Percentiles rank a stretch among this genome's conserved stretches.
These are phyloP conservation scores for Reticulitermes speratus DNA, from an alignment of 1,140 invertebrate species.

Conservation along the genomic window DNA sequence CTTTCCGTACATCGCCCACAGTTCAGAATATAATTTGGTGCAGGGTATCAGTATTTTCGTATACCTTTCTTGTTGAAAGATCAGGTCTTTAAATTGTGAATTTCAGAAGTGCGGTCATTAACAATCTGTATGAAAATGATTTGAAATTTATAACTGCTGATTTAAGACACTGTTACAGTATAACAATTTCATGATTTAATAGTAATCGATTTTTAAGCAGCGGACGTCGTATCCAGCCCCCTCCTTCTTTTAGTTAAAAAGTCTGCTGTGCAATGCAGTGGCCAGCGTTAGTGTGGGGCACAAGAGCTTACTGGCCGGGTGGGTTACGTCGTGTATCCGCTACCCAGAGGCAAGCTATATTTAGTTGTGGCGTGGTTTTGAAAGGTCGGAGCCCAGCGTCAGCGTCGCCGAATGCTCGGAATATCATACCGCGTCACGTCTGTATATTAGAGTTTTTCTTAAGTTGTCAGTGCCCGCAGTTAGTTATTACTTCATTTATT, in stretches of 20 bases:
- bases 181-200: too few relatives aligned
- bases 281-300: neutral
- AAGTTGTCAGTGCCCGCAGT: too few relatives aligned
- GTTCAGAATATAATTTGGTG: too few relatives aligned
- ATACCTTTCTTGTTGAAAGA: too few relatives aligned
- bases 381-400: constrained; percentile 5
- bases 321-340: neutral
- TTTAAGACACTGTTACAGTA: too few relatives aligned
- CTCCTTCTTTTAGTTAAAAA: neutral
- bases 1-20: too few relatives aligned
- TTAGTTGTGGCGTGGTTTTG: neutral
- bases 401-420: neutral
- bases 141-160: too few relatives aligned
- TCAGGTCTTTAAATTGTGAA: too few relatives aligned
- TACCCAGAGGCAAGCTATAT: neutral
- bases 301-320: neutral
- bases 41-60: too few relatives aligned
- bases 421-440: neutral
- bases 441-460: neutral
- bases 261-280: neutral
- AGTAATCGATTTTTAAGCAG: neutral
- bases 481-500: too few relatives aligned
- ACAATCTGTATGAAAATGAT: too few relatives aligned
- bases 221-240: neutral
- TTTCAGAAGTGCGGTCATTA: too few relatives aligned